phyloP scores from a whole-genome alignment of 2,797 vertebrate genomes.

The Chelonia mydas region DNA sequence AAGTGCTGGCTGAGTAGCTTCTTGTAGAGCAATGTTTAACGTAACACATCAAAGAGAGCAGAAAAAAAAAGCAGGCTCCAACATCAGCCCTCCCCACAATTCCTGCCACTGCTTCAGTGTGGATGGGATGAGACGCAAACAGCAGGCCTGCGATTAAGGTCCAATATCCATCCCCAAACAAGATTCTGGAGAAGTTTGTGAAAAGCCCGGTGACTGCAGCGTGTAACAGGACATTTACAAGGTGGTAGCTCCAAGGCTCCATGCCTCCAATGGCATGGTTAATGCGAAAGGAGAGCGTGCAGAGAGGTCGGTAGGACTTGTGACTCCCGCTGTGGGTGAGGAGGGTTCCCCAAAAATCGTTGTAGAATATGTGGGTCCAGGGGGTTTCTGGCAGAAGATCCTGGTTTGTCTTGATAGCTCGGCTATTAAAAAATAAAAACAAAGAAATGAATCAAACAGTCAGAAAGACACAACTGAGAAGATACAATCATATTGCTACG shows the following conservation, averaged over 20 bases:
- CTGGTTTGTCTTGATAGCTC: conserved; percentile 99
- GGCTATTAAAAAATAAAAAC: conserved; percentile 85
- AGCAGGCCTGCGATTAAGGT: conserved; percentile 93
- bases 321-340: conserved; percentile 99
- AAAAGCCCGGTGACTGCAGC: conserved; percentile 92
- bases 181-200: conserved; percentile 89
- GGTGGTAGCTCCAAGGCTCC: conserved; percentile 97
- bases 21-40: conserved; percentile 90
- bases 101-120: conserved; percentile 96
- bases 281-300: conserved; percentile 97
- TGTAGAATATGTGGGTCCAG: conserved; percentile 97
- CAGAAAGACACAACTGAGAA: conserved; percentile 33
- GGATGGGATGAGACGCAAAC: conserved; percentile 95
- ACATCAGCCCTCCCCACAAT: conserved; percentile 96
- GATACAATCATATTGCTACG: background rate
- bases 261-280: conserved; percentile 93
- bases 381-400: conserved; percentile 97
- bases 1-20: conserved; percentile 78
- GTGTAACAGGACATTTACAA: conserved; percentile 93
- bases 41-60: conserved; percentile 95
- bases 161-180: conserved; percentile 93
- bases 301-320: conserved; percentile 97
- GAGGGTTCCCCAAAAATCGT: conserved; percentile 98
- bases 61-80: conserved; percentile 94
- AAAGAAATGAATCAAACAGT: conserved; percentile 54